Evolutionary conservation across 2,113 vertebrate genomes (phyloP).

Genomic region (Platichthys stellatus): DNA sequence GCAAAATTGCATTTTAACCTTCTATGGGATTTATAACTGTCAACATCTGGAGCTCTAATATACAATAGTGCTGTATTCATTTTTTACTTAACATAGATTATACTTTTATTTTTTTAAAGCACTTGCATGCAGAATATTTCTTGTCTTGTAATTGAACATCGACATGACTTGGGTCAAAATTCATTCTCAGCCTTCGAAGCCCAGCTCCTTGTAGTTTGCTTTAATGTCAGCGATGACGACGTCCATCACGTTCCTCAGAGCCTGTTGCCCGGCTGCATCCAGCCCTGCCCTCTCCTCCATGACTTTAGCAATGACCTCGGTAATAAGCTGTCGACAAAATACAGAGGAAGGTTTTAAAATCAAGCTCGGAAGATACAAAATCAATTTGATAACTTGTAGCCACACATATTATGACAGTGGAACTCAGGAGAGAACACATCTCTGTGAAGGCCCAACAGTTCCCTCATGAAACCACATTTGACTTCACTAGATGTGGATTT

Average conservation of each 20-base stretch:
- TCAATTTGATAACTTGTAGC: no score
- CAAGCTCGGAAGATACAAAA: no score
- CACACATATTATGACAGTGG: no score
- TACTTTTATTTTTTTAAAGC: not conserved
- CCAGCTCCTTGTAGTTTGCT: conserved; percentile 76
- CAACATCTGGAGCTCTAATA: not conserved
- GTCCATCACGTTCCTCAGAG: conserved; percentile 70
- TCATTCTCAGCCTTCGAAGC: conserved; percentile 63
- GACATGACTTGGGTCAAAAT: not conserved
- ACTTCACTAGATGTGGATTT: no score
- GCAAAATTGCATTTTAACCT: no score
- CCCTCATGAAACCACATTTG: no score
- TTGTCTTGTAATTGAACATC: not conserved
- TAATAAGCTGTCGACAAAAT: conserved; percentile 66
- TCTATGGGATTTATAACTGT: no score
- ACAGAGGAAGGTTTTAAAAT: not conserved
- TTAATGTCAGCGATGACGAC: conserved; percentile 71
- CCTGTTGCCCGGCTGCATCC: conserved; percentile 63
- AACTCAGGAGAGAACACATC: no score
- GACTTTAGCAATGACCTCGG: conserved; percentile 70
- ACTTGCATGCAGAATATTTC: not conserved
- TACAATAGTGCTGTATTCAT: not conserved
- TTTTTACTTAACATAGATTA: not conserved
- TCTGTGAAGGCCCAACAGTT: no score
- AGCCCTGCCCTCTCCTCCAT: conserved; percentile 75